These are phyloP conservation scores for Piprites chloris DNA, from an alignment of 2,113 vertebrate genomes.

Conservation along the genomic window DNA sequence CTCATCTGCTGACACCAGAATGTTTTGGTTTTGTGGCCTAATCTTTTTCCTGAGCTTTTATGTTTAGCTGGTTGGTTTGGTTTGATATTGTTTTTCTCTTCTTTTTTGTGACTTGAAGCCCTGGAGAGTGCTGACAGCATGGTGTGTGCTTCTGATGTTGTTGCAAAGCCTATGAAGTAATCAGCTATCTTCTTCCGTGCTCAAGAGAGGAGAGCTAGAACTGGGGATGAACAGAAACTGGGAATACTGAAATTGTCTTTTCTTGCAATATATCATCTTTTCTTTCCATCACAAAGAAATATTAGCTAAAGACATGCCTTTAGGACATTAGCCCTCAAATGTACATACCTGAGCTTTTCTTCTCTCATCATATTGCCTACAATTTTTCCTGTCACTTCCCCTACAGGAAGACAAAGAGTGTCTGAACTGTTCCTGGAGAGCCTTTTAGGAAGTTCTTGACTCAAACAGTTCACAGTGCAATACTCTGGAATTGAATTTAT, in stretches of 20 bases:
- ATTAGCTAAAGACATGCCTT: not conserved
- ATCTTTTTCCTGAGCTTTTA: not conserved
- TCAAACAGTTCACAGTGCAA: not conserved
- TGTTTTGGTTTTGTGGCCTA: not conserved
- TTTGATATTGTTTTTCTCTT: not conserved
- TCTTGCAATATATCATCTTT: not conserved
- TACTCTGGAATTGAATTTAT: not conserved
- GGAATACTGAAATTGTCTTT: not conserved
- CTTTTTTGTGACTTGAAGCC: not conserved
- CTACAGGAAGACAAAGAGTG: not conserved
- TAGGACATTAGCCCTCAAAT: not conserved
- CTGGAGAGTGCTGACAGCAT: not conserved
- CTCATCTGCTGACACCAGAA: not conserved
- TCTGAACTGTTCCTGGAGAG: not conserved
- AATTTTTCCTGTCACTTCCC: not conserved
- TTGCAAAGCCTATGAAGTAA: not conserved
- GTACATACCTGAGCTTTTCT: not conserved
- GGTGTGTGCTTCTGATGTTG: not conserved
- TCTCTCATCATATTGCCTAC: not conserved
- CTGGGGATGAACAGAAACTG: not conserved
- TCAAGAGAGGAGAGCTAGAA: not conserved
- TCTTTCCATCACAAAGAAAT: not conserved
- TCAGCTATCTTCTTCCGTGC: not conserved
- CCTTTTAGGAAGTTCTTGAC: not conserved
- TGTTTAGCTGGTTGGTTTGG: not conserved